These are phyloP conservation scores for Nymphalis urticae DNA, from an alignment of 2,888 invertebrate genomes.

Conservation along the genomic window DNA sequence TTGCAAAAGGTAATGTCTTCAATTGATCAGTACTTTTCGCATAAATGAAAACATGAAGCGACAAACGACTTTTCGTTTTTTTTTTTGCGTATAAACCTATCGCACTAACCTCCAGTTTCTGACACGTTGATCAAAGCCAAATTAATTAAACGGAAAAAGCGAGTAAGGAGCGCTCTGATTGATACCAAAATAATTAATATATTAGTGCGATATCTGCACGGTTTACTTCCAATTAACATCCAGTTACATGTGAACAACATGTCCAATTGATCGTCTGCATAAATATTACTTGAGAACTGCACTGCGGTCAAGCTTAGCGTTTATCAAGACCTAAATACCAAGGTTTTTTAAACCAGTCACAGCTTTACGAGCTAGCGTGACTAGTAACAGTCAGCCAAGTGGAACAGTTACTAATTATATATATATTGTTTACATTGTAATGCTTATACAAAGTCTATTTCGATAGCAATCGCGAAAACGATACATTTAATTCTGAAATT, in stretches of 20 bases:
- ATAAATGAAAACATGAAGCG: no score
- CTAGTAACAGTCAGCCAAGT: constrained; percentile 25
- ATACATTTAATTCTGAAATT: not conserved
- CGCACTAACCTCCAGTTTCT: no score
- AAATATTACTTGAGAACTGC: constrained; percentile 28
- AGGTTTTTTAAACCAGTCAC: constrained; percentile 20
- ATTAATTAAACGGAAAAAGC: no score
- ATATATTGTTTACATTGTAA: constrained; percentile 2
- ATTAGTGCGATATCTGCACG: no score
- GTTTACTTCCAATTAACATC: no score
- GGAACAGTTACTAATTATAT: constrained; percentile 14
- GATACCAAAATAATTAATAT: no score
- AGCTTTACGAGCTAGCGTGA: constrained; percentile 32
- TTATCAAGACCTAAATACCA: constrained; percentile 33
- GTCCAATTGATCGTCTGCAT: constrained; percentile 3
- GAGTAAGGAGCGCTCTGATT: no score
- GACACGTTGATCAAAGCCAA: no score
- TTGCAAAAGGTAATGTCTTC: no score
- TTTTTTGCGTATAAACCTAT: no score
- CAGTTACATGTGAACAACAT: constrained; percentile 5
- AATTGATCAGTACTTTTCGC: no score
- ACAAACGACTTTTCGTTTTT: no score
- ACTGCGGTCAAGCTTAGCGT: constrained; percentile 33
- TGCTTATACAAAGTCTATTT: not conserved
- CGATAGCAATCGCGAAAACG: not conserved